Percentiles rank a stretch among this genome's conserved stretches.
Conservation (phyloP, 2,888 invertebrate genomes). For the Himalopsyche tibetana region DNA sequence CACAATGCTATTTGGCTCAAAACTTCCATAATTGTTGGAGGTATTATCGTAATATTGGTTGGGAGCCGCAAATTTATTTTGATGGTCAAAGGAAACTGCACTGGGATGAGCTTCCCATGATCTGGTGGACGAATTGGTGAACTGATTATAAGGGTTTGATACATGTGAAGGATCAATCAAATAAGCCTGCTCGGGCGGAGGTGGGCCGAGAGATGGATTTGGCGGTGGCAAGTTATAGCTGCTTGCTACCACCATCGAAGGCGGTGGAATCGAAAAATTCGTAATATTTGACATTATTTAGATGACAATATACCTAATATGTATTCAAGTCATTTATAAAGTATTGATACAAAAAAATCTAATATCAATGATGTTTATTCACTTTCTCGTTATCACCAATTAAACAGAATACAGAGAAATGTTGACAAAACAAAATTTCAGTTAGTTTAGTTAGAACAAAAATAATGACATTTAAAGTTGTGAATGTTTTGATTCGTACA, state of each 20-base stretch:
- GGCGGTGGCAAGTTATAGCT: not conserved
- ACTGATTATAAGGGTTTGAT: not conserved
- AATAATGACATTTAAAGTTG: too few species aligned
- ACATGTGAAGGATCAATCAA: not conserved
- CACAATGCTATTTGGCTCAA: not conserved
- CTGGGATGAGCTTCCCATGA: not conserved
- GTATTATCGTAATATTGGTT: not conserved
- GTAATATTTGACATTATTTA: not conserved
- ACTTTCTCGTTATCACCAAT: too few species aligned
- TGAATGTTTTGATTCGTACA: too few species aligned
- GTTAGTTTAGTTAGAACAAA: too few species aligned
- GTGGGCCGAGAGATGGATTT: not conserved
- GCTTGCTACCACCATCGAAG: not conserved
- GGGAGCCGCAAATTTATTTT: not conserved
- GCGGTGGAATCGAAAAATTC: slow-evolving; percentile 12
- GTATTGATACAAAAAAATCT: too few species aligned
- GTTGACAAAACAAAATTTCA: too few species aligned
- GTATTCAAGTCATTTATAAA: too few species aligned
- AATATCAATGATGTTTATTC: too few species aligned
- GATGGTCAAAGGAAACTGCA: not conserved
- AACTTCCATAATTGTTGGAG: not conserved
- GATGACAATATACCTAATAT: not conserved
- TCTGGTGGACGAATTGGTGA: not conserved
- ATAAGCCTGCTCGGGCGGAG: not conserved
- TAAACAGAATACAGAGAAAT: too few species aligned